Evolutionary conservation across 1,140 invertebrate species (phyloP).

Genomic region (Aphaenogaster ashmeadi): DNA sequence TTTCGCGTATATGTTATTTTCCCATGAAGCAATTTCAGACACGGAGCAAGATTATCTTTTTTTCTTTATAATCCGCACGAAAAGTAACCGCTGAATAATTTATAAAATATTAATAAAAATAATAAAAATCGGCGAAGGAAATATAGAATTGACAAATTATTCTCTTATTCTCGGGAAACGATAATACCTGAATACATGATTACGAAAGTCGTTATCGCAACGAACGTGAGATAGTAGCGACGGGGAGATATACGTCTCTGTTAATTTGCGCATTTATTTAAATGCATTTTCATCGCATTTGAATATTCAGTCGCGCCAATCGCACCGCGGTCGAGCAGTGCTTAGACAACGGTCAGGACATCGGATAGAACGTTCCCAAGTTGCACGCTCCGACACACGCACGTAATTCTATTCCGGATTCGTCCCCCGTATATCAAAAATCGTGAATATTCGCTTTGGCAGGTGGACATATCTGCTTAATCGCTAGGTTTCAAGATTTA

Average conservation of each 20-base stretch:
- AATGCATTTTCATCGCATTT: not conserved
- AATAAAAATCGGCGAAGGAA: too few relatives aligned
- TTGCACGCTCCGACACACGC: constrained; percentile 47
- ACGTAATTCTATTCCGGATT: constrained; percentile 63
- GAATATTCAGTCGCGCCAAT: not conserved
- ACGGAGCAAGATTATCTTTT: not conserved
- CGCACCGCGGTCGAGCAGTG: not conserved
- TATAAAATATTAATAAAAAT: constrained; percentile 19
- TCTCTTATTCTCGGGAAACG: not conserved
- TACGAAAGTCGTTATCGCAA: not conserved
- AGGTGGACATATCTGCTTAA: constrained; percentile 72
- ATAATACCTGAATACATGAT: constrained; percentile 3
- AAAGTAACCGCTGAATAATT: constrained; percentile 23
- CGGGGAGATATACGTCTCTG: not conserved
- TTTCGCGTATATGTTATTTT: not conserved
- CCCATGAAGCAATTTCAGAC: not conserved
- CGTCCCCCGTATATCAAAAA: constrained; percentile 56
- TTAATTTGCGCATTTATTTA: constrained; percentile 9
- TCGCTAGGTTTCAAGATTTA: constrained; percentile 72
- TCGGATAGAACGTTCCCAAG: constrained; percentile 38
- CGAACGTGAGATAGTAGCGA: not conserved
- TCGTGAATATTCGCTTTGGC: constrained; percentile 70
- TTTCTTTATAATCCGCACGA: not conserved
- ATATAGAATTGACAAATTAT: not conserved
- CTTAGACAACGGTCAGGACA: constrained; percentile 17